phyloP scores from a whole-genome alignment of 2,797 vertebrate species.

The Hippopotamyrus pictus region DNA sequence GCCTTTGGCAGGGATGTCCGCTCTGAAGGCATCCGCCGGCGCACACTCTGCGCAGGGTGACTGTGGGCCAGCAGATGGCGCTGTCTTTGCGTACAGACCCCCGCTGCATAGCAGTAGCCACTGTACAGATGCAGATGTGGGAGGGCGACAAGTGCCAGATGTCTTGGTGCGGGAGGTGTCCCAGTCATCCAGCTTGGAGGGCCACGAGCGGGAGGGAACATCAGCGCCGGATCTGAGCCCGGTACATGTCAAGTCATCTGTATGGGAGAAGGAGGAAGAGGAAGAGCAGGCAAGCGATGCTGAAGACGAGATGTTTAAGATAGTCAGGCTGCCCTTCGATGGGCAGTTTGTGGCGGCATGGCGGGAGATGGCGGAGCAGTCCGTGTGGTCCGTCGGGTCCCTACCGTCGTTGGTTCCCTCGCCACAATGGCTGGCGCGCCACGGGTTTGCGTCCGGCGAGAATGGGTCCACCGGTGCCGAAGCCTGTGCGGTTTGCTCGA shows the following conservation, averaged over 20 bases:
- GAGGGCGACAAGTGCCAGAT: not conserved
- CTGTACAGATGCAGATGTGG: not conserved
- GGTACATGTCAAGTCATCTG: not conserved
- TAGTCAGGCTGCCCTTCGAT: not conserved
- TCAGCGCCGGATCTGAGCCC: not conserved
- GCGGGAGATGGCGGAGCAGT: not conserved
- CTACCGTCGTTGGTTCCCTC: not conserved
- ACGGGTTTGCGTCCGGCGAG: not conserved
- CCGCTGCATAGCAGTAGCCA: not conserved
- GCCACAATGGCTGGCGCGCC: not conserved
- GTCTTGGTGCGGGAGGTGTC: not conserved
- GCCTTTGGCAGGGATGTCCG: not conserved
- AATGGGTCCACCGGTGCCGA: not conserved
- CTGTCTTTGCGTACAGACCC: not conserved
- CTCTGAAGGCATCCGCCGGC: not conserved
- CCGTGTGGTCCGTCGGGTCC: not conserved
- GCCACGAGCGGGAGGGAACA: too few relatives aligned
- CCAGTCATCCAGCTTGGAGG: not conserved
- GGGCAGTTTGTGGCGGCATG: not conserved
- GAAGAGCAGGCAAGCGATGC: not conserved
- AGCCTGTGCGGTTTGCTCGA: not conserved
- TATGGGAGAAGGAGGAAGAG: not conserved
- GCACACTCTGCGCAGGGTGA: not conserved
- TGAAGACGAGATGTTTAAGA: not conserved
- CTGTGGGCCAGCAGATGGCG: not conserved